Evolutionary conservation across 2,888 invertebrate genomes (phyloP).

Genomic region (Mythimna vitellina): DNA sequence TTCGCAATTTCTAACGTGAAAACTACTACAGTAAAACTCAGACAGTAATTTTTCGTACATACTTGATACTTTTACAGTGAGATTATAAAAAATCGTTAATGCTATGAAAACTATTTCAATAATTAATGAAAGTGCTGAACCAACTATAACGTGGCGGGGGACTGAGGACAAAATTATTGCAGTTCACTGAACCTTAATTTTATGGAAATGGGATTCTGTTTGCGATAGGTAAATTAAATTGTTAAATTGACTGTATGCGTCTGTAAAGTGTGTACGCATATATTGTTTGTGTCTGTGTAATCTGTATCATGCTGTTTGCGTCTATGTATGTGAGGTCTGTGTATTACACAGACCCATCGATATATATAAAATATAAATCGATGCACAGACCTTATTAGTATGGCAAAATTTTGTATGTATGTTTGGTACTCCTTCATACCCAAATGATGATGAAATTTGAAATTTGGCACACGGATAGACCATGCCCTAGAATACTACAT

Average conservation of each 20-base stretch:
- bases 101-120: slow-evolving; percentile 29
- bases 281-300: background rate
- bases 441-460: too few relatives aligned
- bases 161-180: slow-evolving; percentile 9
- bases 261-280: background rate
- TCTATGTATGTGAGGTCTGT: too few relatives aligned
- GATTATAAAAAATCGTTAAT: slow-evolving; percentile 22
- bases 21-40: too few relatives aligned
- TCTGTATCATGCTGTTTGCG: too few relatives aligned
- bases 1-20: slow-evolving; percentile 9
- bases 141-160: background rate
- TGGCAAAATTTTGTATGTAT: too few relatives aligned
- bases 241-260: slow-evolving; percentile 10
- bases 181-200: slow-evolving; percentile 23
- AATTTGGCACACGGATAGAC: too few relatives aligned
- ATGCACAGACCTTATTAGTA: too few relatives aligned
- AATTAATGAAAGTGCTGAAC: slow-evolving; percentile 21
- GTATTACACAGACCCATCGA: too few relatives aligned
- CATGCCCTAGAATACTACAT: too few relatives aligned
- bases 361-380: too few relatives aligned
- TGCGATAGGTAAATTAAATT: slow-evolving; percentile 15
- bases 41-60: slow-evolving; percentile 24
- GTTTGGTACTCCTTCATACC: too few relatives aligned
- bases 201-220: background rate
- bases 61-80: slow-evolving; percentile 25